Evolutionary conservation across 2,797 vertebrate genomes (phyloP), one percentile per base, ranked within the genome.

Genomic region (Lithobates pipiens): DNA sequence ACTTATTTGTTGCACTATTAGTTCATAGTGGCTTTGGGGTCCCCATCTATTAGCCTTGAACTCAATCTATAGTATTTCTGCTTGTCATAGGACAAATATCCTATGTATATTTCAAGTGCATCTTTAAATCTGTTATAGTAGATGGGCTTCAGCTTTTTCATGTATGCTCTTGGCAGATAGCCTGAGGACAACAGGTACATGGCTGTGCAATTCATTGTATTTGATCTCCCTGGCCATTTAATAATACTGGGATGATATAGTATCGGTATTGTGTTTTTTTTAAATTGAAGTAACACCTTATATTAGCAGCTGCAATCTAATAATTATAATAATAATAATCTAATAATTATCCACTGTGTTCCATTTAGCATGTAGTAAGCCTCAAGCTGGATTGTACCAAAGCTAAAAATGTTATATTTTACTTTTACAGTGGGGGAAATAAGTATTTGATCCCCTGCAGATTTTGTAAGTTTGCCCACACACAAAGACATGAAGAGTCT

Each of bases 261-360:
- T 89, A 18, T 89, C 88, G 54, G 61, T 67, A 76, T 88, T 76
- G 88, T 84, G 77, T 16, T 0, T 5, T 85, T 70, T 57, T 34
- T 57, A 88, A 89, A 34, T 77, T 86, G 57, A 73, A 42, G 65
- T 88, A 73, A 50, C 61, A 84, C 57, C 89, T 89, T 82, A 86
- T 83, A 90, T 90, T 89, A 88, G 79, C 80, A 88, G 75, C n/a
- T 23, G 15, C 54, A 6, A 23, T 18, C 16, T 29, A 13, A 8
- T 42, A 72, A 42, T 23, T 25, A n/a, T 39, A n/a, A n/a, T n/a
- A n/a, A n/a, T n/a, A n/a, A n/a, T n/a, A 6, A 23, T 18, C 16
- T 29, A 13, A 8, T 42, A 72, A 42, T 23, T 25, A n/a, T 39
- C 36, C 3, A 39, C 5, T 42, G 10, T 42, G 36, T 42, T 44